Conservation (phyloP, 2,113 vertebrate species). For the Laticauda colubrina region DNA sequence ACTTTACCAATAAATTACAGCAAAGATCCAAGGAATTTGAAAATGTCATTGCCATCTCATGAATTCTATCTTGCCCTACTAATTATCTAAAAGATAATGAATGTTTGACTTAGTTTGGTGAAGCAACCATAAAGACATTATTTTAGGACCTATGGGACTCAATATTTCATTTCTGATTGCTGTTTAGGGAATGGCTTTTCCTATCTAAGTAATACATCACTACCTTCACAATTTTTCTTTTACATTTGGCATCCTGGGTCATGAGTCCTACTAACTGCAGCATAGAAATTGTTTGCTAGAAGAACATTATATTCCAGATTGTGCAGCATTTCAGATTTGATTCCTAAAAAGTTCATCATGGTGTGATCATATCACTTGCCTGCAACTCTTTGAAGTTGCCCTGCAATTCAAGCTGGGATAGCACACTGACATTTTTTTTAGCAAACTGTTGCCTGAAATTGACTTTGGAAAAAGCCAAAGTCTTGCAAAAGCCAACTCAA, state of each 20-base stretch:
- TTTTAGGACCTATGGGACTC: neutral
- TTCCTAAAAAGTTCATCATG: neutral
- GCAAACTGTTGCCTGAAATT: neutral
- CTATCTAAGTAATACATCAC: neutral
- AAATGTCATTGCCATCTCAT: neutral
- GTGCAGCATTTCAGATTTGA: neutral
- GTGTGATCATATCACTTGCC: neutral
- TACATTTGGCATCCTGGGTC: neutral
- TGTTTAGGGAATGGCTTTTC: neutral
- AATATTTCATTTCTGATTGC: conserved; percentile 9
- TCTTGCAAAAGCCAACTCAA: neutral
- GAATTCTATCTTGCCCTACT: neutral
- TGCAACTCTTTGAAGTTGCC: neutral
- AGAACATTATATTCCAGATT: conserved; percentile 3
- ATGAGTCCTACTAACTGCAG: neutral
- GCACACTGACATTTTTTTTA: neutral
- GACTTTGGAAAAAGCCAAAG: neutral
- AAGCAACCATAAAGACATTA: conserved; percentile 5
- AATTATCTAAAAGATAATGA: too few relatives aligned
- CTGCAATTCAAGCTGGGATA: neutral
- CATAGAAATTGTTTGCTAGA: neutral
- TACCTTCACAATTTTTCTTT: conserved; percentile 6
- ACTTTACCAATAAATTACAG: too few relatives aligned
- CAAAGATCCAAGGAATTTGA: neutral
- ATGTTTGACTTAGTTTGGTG: neutral